Evolutionary conservation across 1,140 invertebrate species (phyloP).

Genomic region (Aphaenogaster rudis): DNA sequence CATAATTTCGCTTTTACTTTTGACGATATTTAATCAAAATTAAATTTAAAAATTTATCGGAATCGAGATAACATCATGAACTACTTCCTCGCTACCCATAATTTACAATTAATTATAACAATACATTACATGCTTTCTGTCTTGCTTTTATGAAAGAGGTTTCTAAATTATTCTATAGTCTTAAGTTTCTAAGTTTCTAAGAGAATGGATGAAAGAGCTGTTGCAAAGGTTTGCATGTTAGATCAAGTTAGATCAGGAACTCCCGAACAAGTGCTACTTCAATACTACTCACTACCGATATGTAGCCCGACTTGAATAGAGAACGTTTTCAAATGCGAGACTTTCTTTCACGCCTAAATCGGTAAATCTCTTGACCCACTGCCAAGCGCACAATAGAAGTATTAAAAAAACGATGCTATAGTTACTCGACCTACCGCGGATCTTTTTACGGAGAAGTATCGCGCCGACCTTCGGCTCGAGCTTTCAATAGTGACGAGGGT

Average conservation of each 20-base stretch:
- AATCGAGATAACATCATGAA: neutral
- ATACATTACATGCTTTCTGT: neutral
- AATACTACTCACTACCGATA: slow-evolving; percentile 21
- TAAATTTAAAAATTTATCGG: neutral
- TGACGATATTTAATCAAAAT: neutral
- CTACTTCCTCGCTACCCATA: neutral
- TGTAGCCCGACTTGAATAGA: neutral
- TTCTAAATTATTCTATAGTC: neutral
- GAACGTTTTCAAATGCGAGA: slow-evolving; percentile 43
- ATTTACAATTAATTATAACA: neutral
- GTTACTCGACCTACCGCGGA: slow-evolving; percentile 40
- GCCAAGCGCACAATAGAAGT: slow-evolving; percentile 59
- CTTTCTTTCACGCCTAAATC: slow-evolving; percentile 50
- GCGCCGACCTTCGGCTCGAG: slow-evolving; percentile 65
- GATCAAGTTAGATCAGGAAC: slow-evolving; percentile 21
- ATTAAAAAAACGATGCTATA: slow-evolving; percentile 56
- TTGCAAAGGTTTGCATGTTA: slow-evolving; percentile 15
- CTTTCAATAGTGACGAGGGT: slow-evolving; percentile 55
- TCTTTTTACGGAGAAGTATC: slow-evolving; percentile 65
- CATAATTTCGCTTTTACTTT: neutral
- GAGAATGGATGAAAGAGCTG: neutral
- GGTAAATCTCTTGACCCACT: slow-evolving; percentile 76
- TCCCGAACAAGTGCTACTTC: slow-evolving; percentile 40
- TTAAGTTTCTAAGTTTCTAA: neutral
- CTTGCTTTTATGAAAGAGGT: too few relatives aligned